These are phyloP conservation scores for Caracal caracal DNA, from an alignment of 2,113 vertebrate genomes.

Conservation along the genomic window DNA sequence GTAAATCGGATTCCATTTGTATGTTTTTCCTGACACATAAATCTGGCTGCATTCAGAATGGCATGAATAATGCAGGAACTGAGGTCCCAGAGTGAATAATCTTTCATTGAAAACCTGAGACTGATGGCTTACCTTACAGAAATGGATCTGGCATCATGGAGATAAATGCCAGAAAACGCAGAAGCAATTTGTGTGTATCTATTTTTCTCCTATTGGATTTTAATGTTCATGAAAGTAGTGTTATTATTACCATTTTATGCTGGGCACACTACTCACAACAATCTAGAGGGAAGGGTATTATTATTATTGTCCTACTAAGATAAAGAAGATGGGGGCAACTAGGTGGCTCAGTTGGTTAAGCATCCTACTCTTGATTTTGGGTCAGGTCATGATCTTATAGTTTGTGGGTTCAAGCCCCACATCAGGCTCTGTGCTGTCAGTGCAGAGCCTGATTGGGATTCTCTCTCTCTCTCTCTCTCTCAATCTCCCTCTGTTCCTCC, in stretches of 20 bases:
- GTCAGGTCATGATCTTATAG: too few species aligned
- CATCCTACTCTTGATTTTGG: too few species aligned
- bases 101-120: constrained; percentile 79
- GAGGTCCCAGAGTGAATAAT: constrained; percentile 85
- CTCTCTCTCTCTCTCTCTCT: too few species aligned
- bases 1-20: constrained; percentile 89
- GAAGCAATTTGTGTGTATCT: not conserved
- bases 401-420: too few species aligned
- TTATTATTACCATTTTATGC: not conserved
- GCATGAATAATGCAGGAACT: constrained; percentile 87
- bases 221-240: not conserved
- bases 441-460: too few species aligned
- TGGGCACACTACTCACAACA: not conserved
- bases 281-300: not conserved
- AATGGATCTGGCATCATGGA: constrained; percentile 55
- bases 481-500: too few species aligned
- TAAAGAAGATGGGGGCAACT: too few species aligned
- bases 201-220: not conserved
- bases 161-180: constrained; percentile 1
- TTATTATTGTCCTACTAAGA: not conserved
- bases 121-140: constrained; percentile 83
- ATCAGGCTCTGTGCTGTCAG: too few species aligned
- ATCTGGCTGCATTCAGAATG: constrained; percentile 85
- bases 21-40: constrained; percentile 92
- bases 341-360: too few species aligned